Evolutionary conservation across 2,113 vertebrate species (phyloP).

Genomic region (Gymnarchus niloticus): DNA sequence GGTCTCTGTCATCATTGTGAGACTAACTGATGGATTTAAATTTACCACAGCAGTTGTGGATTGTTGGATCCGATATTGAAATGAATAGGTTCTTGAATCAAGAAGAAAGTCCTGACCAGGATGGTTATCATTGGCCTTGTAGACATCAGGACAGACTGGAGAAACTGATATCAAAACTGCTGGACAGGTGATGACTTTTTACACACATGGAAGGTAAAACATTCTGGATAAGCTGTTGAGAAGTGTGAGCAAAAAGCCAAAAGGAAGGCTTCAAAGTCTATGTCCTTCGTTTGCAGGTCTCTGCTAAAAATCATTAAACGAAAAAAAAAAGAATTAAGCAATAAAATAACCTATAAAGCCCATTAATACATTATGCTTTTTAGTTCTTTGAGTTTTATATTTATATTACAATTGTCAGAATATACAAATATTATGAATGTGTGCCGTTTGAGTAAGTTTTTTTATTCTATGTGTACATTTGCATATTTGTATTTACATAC

Average conservation of each 20-base stretch:
- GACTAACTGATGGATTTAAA: not conserved
- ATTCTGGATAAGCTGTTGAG: not conserved
- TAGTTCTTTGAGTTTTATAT: not conserved
- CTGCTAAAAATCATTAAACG: not conserved
- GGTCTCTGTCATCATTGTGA: not conserved
- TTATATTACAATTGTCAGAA: not conserved
- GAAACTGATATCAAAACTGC: constrained; percentile 1
- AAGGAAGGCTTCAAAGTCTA: not conserved
- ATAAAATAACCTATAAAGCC: too few relatives aligned
- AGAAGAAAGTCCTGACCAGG: constrained; percentile 21
- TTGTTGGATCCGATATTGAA: not conserved
- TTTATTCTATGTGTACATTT: not conserved
- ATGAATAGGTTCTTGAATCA: constrained; percentile 17
- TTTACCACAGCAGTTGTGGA: not conserved
- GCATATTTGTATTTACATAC: not conserved
- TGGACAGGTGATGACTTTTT: constrained; percentile 28
- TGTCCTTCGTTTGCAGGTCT: not conserved
- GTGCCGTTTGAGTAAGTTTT: not conserved
- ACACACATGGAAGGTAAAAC: constrained; percentile 1
- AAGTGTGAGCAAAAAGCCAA: not conserved
- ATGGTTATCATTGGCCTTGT: constrained; percentile 24
- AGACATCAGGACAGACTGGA: not conserved
- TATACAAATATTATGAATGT: not conserved
- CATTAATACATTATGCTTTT: not conserved
- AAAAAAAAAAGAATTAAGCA: not conserved